Evolutionary conservation across 1,140 invertebrate species (phyloP), one percentile per base, ranked within the genome.

Genomic region (Gonatopus flavifemur): DNA sequence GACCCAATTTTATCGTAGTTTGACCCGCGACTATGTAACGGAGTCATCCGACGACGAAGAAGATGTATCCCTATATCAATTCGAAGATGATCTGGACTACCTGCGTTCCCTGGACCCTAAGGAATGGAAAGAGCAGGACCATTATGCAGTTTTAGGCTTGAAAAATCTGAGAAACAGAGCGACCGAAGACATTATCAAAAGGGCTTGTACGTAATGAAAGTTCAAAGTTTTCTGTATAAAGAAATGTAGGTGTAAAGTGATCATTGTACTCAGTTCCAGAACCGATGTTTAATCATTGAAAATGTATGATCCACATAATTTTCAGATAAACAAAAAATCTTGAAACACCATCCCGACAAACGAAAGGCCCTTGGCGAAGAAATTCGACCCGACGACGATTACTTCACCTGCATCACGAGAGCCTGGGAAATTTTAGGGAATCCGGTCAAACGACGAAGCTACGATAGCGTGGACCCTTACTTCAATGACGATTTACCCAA

Each of bases 401-500:
- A 98, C 78, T 99, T 98, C 73, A 94, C 95, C 0, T 98, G 96
- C 72, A 98, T 99, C 64, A 98, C 96, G n/a, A 94, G 94, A 82
- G 96, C 96, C 12, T 94, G 90, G 83, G 94, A 97, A 80, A 92
- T 87, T 21, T 80, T 95, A 50, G 91, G 94, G 0, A 93, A 87
- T 62, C 82, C 88, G 10, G 70, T 82, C 4, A 94, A 90, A 66
- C 82, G 96, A 55, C 81, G 89, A 54, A 89, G 95, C 1, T 99
- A 91, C 77, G 97, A 99, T 80, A 97, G 94, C 20, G 87, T 98
- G 46, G 97, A 99, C 80, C 93, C 94, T 4, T 83, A 87, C 56
- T 96, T 98, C 75, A 94, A 96, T 72, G 93, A 99, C 62, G 80
- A 81, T 50, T 79, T 98, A 28, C 96, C 96, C 13, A 79, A 85